These are phyloP conservation scores for Trematocara marginatum DNA, from an alignment of 2,113 vertebrate genomes.

Conservation along the genomic window DNA sequence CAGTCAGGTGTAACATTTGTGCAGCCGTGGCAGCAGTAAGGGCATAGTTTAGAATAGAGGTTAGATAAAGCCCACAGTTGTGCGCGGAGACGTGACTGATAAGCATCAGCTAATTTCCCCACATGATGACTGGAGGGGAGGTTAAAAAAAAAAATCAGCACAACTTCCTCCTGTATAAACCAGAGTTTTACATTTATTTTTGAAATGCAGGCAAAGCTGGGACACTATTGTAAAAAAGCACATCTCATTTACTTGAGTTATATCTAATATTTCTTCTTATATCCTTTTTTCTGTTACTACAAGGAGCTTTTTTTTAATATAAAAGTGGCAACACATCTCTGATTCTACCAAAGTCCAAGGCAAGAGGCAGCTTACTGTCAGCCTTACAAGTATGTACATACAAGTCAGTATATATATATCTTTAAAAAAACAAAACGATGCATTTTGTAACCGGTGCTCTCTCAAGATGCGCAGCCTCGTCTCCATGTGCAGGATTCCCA, in stretches of 20 bases:
- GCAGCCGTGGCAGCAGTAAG: background rate
- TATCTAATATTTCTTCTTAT: background rate
- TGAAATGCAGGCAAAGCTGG: constrained; percentile 2
- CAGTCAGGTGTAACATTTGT: background rate
- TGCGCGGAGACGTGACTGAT: background rate
- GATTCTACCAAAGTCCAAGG: background rate
- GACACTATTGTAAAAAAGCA: background rate
- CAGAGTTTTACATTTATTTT: constrained; percentile 32
- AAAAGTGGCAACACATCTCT: constrained; percentile 52
- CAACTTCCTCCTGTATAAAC: background rate
- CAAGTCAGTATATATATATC: background rate
- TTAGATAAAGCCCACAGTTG: background rate
- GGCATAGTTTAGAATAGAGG: background rate
- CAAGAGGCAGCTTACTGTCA: background rate
- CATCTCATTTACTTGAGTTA: background rate
- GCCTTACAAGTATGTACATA: constrained; percentile 50
- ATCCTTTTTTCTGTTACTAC: background rate
- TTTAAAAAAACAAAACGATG: constrained; percentile 11
- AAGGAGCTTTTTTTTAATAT: background rate
- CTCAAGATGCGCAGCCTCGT: background rate
- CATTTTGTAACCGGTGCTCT: background rate
- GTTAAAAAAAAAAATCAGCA: background rate
- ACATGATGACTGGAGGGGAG: background rate
- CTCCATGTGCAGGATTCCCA: background rate
- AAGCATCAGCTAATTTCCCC: background rate